Evolutionary conservation across 23 tunicate species (phyloP), one percentile per base, ranked within the genome.

Genomic region (Trididemnum miniatum): DNA sequence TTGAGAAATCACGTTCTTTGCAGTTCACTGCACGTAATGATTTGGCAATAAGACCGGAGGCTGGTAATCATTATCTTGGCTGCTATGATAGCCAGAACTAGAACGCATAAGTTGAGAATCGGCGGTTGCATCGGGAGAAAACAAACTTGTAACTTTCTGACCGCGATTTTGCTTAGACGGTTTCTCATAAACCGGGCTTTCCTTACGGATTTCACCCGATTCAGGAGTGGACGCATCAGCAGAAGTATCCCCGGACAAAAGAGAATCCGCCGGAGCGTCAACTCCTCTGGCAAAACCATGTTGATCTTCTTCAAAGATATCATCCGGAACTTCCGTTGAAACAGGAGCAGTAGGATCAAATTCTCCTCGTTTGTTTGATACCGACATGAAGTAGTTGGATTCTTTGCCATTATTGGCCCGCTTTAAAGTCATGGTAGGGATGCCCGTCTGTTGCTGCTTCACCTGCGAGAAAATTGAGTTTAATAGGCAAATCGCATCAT

Each of bases 341-440:
- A 84, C 82, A 5, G 88, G 82, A 7, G 40, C 76, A 7, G 71
- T 34, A 2, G 88, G 88, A 63, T 84, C 88, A 35, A 84, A 84
- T 2, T 29, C 80, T 1, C 30, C 50, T 1, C 27, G 35, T 18
- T 18, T 27, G 7, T 36, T 30, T 18, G 78, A 65, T 0, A 40
- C 24, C 22, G 83, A 34, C 0, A 67, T 81, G 31, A 77, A 66
- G 57, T 57, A 74, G 15, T 26, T n/a, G 25, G 86, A 59, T 38
- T 67, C 88, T 31, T 49, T 77, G 2, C 89, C 89, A 52, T 89
- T 89, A 25, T 77, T 12, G 1, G 95, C 71, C 37, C 88, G 71
- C 59, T 89, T 89, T 63, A 89, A 57, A 24, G 95, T 89, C 40
- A 85, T 89, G 31, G 95, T 84, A 38, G 89, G 89, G 22, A 84